Evolutionary conservation across 2,797 vertebrate species (phyloP).

Genomic region (Cheirogaleus major): DNA sequence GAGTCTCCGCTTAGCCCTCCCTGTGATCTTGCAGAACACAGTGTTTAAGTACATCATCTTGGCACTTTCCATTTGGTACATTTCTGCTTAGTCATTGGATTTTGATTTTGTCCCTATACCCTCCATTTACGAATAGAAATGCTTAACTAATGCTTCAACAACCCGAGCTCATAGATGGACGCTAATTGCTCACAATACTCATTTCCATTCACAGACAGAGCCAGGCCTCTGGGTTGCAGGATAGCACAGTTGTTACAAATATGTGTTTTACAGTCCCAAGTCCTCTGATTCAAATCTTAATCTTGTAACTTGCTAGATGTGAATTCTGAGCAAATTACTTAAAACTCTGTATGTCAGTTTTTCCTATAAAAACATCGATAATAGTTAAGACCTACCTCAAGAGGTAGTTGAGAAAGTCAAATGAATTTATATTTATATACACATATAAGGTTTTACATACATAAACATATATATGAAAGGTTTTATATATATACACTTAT

Average conservation of each 20-base stretch:
- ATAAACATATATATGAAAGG: neutral
- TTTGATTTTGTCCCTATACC: neutral
- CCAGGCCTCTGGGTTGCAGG: neutral
- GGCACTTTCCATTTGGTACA: neutral
- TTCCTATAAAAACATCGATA: neutral
- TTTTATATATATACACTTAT: neutral
- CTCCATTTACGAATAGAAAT: slow-evolving; percentile 3
- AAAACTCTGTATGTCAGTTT: neutral
- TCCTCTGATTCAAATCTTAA: neutral
- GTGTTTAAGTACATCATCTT: neutral
- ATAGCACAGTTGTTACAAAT: too few relatives aligned
- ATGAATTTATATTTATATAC: neutral
- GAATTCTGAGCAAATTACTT: neutral
- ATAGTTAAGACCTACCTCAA: neutral
- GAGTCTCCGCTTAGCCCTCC: neutral
- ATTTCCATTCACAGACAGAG: neutral
- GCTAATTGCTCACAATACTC: neutral
- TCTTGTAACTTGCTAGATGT: neutral
- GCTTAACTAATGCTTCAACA: neutral
- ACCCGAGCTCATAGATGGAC: neutral
- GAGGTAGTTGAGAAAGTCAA: neutral
- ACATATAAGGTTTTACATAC: neutral
- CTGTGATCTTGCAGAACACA: neutral
- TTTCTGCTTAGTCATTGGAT: neutral
- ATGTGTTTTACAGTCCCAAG: accelerated